Evolutionary conservation across 2,113 vertebrate species (phyloP).

Genomic region (Apaloderma vittatum): DNA sequence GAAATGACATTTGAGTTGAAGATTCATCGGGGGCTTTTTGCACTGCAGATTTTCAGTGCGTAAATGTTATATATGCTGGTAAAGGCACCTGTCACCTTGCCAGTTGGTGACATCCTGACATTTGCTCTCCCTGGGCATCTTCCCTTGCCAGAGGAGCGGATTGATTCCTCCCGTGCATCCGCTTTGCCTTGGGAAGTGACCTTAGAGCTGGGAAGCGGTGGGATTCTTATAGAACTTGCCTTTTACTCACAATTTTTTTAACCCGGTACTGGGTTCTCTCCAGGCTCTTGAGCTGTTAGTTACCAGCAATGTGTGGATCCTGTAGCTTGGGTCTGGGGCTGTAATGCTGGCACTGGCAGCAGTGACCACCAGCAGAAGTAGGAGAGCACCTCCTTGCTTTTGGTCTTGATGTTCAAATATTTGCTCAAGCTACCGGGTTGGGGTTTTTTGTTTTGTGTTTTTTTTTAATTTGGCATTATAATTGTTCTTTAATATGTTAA

Average conservation of each 20-base stretch:
- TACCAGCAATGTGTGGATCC: background rate
- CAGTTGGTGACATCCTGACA: constrained; percentile 4
- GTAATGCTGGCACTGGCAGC: background rate
- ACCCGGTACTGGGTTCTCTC: background rate
- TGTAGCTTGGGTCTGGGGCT: background rate
- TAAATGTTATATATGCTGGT: constrained; percentile 10
- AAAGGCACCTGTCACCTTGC: constrained; percentile 13
- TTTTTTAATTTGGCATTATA: background rate
- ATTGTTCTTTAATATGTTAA: background rate
- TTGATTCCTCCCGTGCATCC: background rate
- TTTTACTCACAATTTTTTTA: background rate
- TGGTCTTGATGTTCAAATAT: background rate
- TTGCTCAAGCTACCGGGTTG: background rate
- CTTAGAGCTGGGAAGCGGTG: background rate
- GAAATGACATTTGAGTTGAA: constrained; percentile 48
- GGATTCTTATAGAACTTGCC: background rate
- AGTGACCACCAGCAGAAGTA: background rate
- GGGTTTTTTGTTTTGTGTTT: background rate
- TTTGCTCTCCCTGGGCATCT: background rate
- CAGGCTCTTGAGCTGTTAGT: background rate
- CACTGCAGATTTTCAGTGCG: background rate
- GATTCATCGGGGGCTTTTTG: constrained; percentile 25
- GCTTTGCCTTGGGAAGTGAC: background rate
- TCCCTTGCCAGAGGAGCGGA: background rate
- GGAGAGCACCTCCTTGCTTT: background rate